Conservation (phyloP, 2,113 vertebrate species). For the Channa argus region DNA sequence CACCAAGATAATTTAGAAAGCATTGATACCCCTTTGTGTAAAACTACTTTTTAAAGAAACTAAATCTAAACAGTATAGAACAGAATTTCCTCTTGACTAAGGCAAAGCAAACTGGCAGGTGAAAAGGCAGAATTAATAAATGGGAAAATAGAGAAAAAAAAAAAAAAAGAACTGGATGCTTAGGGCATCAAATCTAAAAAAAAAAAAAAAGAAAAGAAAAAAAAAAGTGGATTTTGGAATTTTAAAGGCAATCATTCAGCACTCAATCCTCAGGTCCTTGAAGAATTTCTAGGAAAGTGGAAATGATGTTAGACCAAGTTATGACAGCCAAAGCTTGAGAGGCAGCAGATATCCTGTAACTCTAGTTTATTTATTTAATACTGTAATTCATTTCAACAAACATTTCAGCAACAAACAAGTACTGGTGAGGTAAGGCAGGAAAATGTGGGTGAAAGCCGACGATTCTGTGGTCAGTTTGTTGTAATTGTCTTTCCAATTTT, state of each 20-base stretch:
- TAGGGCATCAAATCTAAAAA: background rate
- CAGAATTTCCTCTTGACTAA: background rate
- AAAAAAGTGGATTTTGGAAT: no score
- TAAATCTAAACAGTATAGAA: slow-evolving; percentile 11
- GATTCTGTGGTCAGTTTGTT: slow-evolving; percentile 51
- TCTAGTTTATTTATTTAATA: slow-evolving; percentile 36
- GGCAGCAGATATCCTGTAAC: slow-evolving; percentile 27
- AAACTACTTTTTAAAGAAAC: slow-evolving; percentile 1
- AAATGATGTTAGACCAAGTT: background rate
- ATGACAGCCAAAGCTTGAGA: slow-evolving; percentile 38
- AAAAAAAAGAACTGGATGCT: no score
- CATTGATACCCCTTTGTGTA: no score
- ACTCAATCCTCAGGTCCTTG: background rate
- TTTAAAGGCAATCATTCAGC: no score
- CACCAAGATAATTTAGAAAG: slow-evolving; percentile 53
- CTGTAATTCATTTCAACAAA: slow-evolving; percentile 26
- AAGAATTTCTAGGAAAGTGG: background rate
- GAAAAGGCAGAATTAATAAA: background rate
- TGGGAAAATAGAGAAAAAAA: no score
- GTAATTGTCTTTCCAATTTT: slow-evolving; percentile 62
- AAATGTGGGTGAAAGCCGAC: slow-evolving; percentile 51
- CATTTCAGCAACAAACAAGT: slow-evolving; percentile 43
- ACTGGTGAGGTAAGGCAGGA: slow-evolving; percentile 35
- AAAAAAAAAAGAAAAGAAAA: no score
- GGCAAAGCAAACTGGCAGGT: background rate